Percentiles rank a stretch among this genome's conserved stretches.
phyloP scores from a whole-genome alignment of 2,888 invertebrate species.

The Heliconius sara region DNA sequence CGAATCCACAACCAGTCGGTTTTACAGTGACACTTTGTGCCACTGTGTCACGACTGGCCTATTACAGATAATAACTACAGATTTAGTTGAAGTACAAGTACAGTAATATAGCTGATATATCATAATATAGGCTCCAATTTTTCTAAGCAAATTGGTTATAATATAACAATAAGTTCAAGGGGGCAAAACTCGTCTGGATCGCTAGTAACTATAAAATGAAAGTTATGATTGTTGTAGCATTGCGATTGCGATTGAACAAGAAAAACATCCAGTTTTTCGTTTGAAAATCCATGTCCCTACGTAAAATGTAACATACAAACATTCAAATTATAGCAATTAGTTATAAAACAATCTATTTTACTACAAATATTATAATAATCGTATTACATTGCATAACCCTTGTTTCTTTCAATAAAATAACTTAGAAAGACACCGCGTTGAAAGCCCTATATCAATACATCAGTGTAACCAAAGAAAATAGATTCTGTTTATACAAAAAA shows the following conservation, averaged over 20 bases:
- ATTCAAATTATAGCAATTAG: neutral
- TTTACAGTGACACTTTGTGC: too few relatives aligned
- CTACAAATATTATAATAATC: neutral
- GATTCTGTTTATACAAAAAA: conserved; percentile 73
- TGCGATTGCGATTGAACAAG: too few relatives aligned
- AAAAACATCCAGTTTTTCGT: neutral
- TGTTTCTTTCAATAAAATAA: conserved; percentile 2
- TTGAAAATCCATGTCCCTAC: neutral
- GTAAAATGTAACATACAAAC: neutral
- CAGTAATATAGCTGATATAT: too few relatives aligned
- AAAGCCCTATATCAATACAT: conserved; percentile 51
- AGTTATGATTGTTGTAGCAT: neutral
- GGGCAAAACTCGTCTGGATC: too few relatives aligned
- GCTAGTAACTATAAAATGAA: neutral
- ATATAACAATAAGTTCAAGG: too few relatives aligned
- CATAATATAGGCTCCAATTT: too few relatives aligned
- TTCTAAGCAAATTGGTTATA: too few relatives aligned
- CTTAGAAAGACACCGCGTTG: conserved; percentile 31
- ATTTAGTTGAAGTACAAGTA: too few relatives aligned
- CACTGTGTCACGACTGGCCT: too few relatives aligned
- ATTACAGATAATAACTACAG: too few relatives aligned
- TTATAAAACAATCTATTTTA: neutral
- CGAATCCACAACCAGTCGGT: too few relatives aligned
- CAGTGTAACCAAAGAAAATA: conserved; percentile 59
- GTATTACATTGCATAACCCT: neutral